Evolutionary conservation across 2,888 invertebrate genomes (phyloP).

Genomic region (Sinentomon sp.): DNA sequence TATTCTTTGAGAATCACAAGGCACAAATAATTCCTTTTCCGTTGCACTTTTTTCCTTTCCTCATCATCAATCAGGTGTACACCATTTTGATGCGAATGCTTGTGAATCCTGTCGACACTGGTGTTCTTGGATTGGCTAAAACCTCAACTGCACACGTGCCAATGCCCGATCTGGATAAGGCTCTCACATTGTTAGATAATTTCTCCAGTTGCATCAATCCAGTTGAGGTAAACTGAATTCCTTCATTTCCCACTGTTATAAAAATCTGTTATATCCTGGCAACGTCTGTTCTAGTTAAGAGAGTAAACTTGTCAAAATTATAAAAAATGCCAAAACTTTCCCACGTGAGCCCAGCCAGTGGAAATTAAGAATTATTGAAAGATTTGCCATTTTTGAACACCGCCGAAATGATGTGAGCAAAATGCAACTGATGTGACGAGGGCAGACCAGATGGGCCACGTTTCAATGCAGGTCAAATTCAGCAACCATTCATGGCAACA

Average conservation of each 20-base stretch:
- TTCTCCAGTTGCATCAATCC: conserved; percentile 65
- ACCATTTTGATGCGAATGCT: conserved; percentile 31
- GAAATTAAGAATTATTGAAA: conserved; percentile 1
- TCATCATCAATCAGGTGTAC: conserved; percentile 29
- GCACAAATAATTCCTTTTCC: background rate
- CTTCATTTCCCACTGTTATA: no score
- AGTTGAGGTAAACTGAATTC: conserved; percentile 37
- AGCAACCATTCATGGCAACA: no score
- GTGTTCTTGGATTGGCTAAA: conserved; percentile 23
- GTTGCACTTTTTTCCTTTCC: background rate
- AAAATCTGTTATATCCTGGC: conserved; percentile 2
- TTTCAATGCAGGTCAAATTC: no score
- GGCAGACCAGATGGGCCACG: no score
- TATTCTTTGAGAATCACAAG: no score
- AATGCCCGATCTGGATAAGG: conserved; percentile 46
- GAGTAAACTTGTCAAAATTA: no score
- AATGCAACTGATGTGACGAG: no score
- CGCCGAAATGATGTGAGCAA: background rate
- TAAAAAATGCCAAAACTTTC: no score
- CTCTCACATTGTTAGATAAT: conserved; percentile 48
- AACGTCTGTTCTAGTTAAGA: background rate
- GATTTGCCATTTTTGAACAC: background rate
- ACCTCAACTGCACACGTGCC: conserved; percentile 22
- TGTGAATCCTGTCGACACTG: conserved; percentile 26
- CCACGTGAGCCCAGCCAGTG: no score